Base-by-base conservation (phyloP, 2,113 vertebrate species). In the Ovis canadensis region DNA sequence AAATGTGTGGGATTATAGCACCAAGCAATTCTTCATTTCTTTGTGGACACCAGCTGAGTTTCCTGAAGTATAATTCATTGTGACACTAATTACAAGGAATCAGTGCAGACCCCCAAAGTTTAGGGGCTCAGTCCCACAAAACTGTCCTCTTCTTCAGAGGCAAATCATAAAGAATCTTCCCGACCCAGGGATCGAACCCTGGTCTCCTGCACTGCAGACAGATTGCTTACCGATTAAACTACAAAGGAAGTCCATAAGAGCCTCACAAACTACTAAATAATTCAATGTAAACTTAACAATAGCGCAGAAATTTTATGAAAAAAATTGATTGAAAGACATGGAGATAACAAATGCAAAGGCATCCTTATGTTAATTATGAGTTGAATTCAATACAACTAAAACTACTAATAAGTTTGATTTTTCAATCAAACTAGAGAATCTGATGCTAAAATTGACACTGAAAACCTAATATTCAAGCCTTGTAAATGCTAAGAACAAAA, bases 131-230 rank as follows among this genome's bases (percentile, higher is more conserved):
- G 50, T 92, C 8, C 48, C 29, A 55, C 50, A 84, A 84, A 80
- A 84, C 27, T 45, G 23, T 21, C 36, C 19, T 8, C 17, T 13
- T 54, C 36, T 92, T 71, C 29, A 55, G 60, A 84, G 29, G 10
- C 6, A 40, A 92, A n/a, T 92, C 50, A 12, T 43, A 62, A 67
- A n/a, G 33, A 67, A 71, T 36, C 67, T 71, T 71, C 67, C 67
- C 0, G 0, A 71, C 67, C 67, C n/a, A 36, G 5, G n/a, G 67
- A 71, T 71, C 0, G 0, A 71, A 71, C n/a, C n/a, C n/a, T 71
- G n/a, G 19, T 71, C 10, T 40, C n/a, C 67, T 71, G 67, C 67
- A 71, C 19, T 36, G 67, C n/a, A 40, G 19, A n/a, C 5, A 71
- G n/a, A 40, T 40, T 71, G 67, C 36, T 40, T 40, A 40, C n/a